A percentile compares a stretch with the other conserved stretches of the same genome.
Evolutionary conservation across 2,113 vertebrate species (phyloP).

Genomic region (Vanacampus margaritifer): DNA sequence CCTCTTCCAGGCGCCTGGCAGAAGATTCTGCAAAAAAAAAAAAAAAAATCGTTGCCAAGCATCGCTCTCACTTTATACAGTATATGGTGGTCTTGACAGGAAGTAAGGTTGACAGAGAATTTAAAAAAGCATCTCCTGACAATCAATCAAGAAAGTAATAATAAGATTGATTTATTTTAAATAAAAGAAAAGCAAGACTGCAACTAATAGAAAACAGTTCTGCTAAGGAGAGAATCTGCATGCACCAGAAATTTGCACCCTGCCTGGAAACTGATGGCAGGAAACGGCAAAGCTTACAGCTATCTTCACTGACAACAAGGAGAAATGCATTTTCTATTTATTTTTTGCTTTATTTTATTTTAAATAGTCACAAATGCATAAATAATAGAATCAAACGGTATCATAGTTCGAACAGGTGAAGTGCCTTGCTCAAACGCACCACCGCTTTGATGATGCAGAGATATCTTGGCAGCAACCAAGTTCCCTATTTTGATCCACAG

Average conservation of each 20-base stretch:
- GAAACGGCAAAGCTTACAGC: not conserved
- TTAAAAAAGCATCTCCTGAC: slow-evolving; percentile 3
- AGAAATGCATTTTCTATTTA: not conserved
- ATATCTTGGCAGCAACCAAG: not conserved
- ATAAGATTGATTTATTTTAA: too few species aligned
- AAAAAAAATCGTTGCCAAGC: slow-evolving; percentile 51
- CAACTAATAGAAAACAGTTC: slow-evolving; percentile 16
- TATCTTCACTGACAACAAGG: not conserved
- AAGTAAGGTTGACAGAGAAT: slow-evolving; percentile 17
- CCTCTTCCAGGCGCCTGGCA: slow-evolving; percentile 68
- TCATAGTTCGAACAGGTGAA: not conserved
- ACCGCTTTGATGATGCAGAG: not conserved
- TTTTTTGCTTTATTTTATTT: not conserved
- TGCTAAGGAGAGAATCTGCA: slow-evolving; percentile 1
- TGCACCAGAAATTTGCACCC: not conserved
- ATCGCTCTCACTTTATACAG: slow-evolving; percentile 49
- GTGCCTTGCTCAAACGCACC: not conserved
- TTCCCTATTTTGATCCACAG: not conserved
- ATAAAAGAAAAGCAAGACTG: slow-evolving; percentile 4
- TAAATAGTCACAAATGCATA: not conserved
- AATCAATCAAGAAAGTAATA: too few species aligned
- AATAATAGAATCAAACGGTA: too few species aligned
- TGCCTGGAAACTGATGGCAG: slow-evolving; percentile 3
- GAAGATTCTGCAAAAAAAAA: slow-evolving; percentile 41
- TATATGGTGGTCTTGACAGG: slow-evolving; percentile 30